Percentiles rank a stretch among this genome's conserved stretches.
These are phyloP conservation scores for Perithous albicinctus DNA, from an alignment of 2,888 invertebrate species.

Conservation along the genomic window DNA sequence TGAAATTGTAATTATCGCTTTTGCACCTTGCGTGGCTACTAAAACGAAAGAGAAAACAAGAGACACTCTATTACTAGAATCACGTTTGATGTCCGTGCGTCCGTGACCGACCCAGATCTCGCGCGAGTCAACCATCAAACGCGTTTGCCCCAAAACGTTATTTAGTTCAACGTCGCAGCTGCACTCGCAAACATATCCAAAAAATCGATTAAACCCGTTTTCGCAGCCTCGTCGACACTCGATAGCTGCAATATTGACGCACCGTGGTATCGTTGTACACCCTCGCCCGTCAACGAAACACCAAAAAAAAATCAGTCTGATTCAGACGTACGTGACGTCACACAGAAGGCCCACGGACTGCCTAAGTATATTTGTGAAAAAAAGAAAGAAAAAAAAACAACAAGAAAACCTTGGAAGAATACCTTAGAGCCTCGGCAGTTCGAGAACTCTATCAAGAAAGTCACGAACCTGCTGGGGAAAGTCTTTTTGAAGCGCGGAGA, in stretches of 20 bases:
- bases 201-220: not conserved
- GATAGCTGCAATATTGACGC: conserved; percentile 5
- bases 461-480: conserved; percentile 33
- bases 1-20: not conserved
- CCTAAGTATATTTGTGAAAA: not conserved
- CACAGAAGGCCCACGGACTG: conserved; percentile 34
- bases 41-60: conserved; percentile 9
- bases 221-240: not conserved
- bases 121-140: not conserved
- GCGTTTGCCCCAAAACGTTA: conserved; percentile 1
- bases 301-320: conserved; percentile 71
- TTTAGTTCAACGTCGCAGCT: not conserved
- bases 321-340: conserved; percentile 79
- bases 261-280: too few relatives aligned
- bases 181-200: not conserved
- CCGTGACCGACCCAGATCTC: conserved; percentile 41
- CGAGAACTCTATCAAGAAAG: not conserved
- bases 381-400: not conserved
- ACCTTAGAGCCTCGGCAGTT: not conserved
- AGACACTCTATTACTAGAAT: conserved; percentile 6
- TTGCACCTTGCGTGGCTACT: conserved; percentile 4
- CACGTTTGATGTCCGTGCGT: conserved; percentile 21
- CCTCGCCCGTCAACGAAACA: conserved; percentile 3
- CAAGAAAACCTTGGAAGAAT: not conserved
- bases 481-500: conserved; percentile 1